Evolutionary conservation across 2,888 invertebrate species (phyloP).

Genomic region (Agrochola lota): DNA sequence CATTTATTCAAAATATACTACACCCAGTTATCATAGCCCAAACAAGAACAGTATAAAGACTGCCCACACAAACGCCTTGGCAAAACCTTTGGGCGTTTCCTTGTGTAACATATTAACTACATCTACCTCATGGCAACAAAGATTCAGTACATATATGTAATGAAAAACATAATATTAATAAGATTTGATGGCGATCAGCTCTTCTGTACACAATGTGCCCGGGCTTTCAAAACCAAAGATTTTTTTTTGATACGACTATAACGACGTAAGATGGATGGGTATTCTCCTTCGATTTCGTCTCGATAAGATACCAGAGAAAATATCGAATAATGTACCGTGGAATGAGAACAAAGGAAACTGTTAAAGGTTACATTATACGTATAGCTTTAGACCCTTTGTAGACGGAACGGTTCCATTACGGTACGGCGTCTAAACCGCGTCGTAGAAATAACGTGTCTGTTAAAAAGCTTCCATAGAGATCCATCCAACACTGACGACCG

Average conservation of each 20-base stretch:
- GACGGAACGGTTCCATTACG: no score
- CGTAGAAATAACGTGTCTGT: no score
- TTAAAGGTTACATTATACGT: not conserved
- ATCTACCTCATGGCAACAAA: not conserved
- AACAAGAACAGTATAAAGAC: not conserved
- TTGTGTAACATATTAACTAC: not conserved
- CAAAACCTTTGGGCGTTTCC: not conserved
- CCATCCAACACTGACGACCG: no score
- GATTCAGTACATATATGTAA: not conserved
- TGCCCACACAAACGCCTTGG: not conserved
- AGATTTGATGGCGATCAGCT: no score
- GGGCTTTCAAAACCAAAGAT: no score
- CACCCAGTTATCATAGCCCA: not conserved
- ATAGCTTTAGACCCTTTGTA: not conserved
- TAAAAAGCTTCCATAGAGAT: no score
- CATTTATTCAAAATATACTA: not conserved
- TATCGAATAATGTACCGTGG: slow-evolving; percentile 32
- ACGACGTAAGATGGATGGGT: slow-evolving; percentile 20
- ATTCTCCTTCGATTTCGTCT: not conserved
- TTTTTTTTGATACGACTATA: not conserved
- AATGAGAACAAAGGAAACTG: slow-evolving; percentile 16
- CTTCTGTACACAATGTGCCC: no score
- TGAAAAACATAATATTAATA: not conserved
- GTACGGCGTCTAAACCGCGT: no score
- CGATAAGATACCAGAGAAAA: slow-evolving; percentile 29